phyloP scores from a whole-genome alignment of 2,797 vertebrate species.

The Podarcis lilfordi region DNA sequence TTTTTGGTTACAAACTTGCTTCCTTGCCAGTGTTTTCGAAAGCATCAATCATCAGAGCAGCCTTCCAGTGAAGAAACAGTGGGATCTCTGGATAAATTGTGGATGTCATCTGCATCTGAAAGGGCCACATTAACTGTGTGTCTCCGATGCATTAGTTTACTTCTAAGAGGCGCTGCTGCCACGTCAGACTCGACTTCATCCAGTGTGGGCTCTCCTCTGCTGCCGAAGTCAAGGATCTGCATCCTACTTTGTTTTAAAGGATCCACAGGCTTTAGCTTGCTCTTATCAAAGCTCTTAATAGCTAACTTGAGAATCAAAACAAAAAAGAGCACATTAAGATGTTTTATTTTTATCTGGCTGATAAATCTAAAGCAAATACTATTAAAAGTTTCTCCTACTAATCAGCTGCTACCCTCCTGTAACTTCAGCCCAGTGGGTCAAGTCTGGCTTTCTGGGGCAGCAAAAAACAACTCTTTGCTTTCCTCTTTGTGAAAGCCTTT shows the following conservation, averaged over 20 bases:
- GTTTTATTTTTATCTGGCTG: neutral
- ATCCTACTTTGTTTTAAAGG: conserved; percentile 34
- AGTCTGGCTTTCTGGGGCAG: neutral
- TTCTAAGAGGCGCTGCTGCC: neutral
- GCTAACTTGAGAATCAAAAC: conserved; percentile 63
- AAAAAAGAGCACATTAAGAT: neutral
- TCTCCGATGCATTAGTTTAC: conserved; percentile 59
- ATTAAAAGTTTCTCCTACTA: neutral
- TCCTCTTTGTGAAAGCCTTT: neutral
- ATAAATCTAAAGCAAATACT: neutral
- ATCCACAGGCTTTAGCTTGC: conserved; percentile 52
- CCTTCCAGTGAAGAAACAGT: conserved; percentile 13
- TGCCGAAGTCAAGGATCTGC: conserved; percentile 1
- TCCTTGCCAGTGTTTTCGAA: conserved; percentile 28
- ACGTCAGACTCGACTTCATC: neutral
- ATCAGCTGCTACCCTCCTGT: neutral
- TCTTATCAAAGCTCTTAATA: conserved; percentile 68
- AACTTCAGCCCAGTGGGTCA: neutral
- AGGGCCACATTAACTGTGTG: conserved; percentile 61
- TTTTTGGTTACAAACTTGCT: neutral
- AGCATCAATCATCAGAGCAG: conserved; percentile 15
- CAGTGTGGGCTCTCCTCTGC: neutral
- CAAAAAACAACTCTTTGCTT: neutral
- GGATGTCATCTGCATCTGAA: conserved; percentile 8
- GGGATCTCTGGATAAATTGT: conserved; percentile 13